Evolutionary conservation across 2,888 invertebrate genomes (phyloP), one percentile per base, ranked within the genome.

Genomic region (Nephrotoma flavescens): DNA sequence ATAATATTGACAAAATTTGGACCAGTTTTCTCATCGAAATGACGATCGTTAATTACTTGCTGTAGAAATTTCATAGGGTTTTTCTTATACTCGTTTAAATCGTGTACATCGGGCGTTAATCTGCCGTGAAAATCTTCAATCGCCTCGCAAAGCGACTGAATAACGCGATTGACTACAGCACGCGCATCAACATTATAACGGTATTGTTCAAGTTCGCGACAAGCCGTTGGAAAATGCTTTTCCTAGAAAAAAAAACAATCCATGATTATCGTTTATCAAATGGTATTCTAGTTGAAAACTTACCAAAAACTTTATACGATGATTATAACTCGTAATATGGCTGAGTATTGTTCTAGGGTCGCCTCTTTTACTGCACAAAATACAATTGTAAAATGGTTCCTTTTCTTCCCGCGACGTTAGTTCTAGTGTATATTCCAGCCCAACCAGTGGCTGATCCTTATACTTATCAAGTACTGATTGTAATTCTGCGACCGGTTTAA

Each of bases 341-440:
- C 95, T 94, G 90, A 96, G 93, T 88, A 96, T 96, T 86, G 96
- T 96, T 85, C 95, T 93, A 42, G 95, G 95, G 90, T 96, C 95
- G 57, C 96, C 96, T 88, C 95, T 94, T 91, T 96, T 96, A 89
- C 94, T 94, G 91, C 97, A 97, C 88, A 97, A 92, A 88, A 95
- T 93, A 91, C 97, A 97, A 86, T 95, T 92, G 91, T 97, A 97
- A 86, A 93, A 92, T 0, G 96, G 95, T 90, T 96, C 96, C 89
- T 93, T 93, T 88, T 94, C 94, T 6, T 93, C 91, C 89, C 94
- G 94, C 86, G 95, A 94, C 47, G 93, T 92, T 89, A 96, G 91
- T 91, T 97, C 97, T 84, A 97, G 90, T 86, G 96, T 92, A 91
- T 96, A 97, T 91, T 97, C 97, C 87, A 96, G 90, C n/a, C 96